Evolutionary conservation across 1,140 invertebrate species (phyloP).

Genomic region (Coenobita brevimanus): DNA sequence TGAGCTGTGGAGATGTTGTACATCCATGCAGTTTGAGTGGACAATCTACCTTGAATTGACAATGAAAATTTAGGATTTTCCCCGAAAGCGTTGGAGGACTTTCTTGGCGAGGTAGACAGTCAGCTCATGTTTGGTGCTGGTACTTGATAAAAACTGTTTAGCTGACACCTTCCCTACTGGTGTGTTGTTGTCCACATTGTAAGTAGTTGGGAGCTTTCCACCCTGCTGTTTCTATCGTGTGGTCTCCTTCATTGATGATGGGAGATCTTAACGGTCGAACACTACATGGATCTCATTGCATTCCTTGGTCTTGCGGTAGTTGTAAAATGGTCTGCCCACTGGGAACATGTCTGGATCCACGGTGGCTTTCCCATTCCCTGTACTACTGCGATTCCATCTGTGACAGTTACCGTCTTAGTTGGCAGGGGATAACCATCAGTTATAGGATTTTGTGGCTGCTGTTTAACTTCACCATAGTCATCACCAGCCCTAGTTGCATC

Average conservation of each 20-base stretch:
- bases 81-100: background rate
- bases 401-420: background rate
- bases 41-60: conserved; percentile 11
- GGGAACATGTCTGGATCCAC: no score
- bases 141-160: conserved; percentile 9
- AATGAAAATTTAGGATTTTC: conserved; percentile 19
- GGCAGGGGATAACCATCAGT: background rate
- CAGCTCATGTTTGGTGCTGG: conserved; percentile 23
- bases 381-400: background rate
- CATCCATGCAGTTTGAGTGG: conserved; percentile 26
- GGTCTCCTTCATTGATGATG: conserved; percentile 7
- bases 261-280: conserved; percentile 1
- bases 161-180: conserved; percentile 21
- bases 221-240: background rate
- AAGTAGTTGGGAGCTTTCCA: background rate
- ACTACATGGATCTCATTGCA: background rate
- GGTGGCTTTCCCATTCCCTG: conserved; percentile 5
- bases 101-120: conserved; percentile 35
- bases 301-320: background rate
- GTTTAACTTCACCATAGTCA: no score
- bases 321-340: background rate
- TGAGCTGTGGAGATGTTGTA: conserved; percentile 9
- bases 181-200: conserved; percentile 2
- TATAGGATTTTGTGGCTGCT: background rate
- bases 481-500: no score